phyloP scores from a whole-genome alignment of 1,140 invertebrate species.

The Habropoda laboriosa region DNA sequence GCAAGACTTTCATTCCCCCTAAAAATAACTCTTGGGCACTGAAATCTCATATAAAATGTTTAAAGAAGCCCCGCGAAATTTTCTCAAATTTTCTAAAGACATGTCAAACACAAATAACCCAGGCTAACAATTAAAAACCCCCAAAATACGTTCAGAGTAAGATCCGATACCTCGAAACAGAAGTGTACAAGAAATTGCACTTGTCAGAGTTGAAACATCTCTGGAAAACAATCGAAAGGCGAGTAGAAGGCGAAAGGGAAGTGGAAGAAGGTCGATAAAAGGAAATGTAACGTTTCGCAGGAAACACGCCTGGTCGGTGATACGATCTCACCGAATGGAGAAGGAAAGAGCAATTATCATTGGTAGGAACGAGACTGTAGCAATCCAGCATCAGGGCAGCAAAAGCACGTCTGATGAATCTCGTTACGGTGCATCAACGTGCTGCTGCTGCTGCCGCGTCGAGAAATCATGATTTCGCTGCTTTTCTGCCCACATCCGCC shows the following conservation, averaged over 20 bases:
- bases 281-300: background rate
- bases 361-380: slow-evolving; percentile 4
- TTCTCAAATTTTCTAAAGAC: too few relatives aligned
- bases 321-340: background rate
- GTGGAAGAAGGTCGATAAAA: background rate
- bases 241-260: background rate
- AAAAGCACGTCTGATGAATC: slow-evolving; percentile 35
- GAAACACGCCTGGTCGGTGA: background rate
- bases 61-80: too few relatives aligned
- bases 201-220: too few relatives aligned
- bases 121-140: too few relatives aligned
- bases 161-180: too few relatives aligned
- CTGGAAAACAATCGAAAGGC: background rate
- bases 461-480: slow-evolving; percentile 58
- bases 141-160: too few relatives aligned
- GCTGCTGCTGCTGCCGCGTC: slow-evolving; percentile 7
- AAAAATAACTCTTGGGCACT: too few relatives aligned
- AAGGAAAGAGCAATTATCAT: slow-evolving; percentile 44
- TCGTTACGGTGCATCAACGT: slow-evolving; percentile 58
- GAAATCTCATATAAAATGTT: too few relatives aligned
- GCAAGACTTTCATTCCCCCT: too few relatives aligned
- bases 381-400: too few relatives aligned
- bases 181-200: too few relatives aligned
- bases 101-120: too few relatives aligned
- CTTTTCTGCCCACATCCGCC: slow-evolving; percentile 44